A percentile compares a stretch with the other conserved stretches of the same genome.
phyloP scores from a whole-genome alignment of 2,113 vertebrate genomes.

The Oxyruncus cristatus region DNA sequence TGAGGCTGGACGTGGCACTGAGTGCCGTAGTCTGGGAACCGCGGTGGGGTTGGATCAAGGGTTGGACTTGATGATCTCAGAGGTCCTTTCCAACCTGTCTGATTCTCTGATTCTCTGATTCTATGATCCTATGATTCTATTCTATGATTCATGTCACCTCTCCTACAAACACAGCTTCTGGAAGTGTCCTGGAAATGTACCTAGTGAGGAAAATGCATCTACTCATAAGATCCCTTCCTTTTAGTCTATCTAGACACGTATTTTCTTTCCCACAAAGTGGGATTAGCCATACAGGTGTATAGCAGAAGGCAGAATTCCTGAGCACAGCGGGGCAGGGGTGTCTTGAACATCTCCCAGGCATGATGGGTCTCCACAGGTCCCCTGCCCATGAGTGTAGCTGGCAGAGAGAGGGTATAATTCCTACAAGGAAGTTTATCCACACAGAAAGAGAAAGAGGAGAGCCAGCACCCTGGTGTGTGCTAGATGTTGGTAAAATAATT shows the following conservation, averaged over 20 bases:
- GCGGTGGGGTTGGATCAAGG: no score
- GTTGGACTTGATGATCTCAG: no score
- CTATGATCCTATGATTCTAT: no score
- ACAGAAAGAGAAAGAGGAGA: background rate
- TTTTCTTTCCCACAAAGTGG: background rate
- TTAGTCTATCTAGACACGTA: background rate
- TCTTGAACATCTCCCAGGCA: background rate
- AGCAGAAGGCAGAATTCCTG: background rate
- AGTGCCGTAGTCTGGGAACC: no score
- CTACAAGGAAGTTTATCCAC: background rate
- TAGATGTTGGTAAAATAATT: background rate
- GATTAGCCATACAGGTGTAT: background rate
- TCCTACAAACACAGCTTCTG: background rate
- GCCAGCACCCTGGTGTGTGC: fast-evolving
- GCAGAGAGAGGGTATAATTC: background rate
- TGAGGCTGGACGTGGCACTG: no score
- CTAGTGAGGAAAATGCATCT: background rate
- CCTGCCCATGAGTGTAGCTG: background rate
- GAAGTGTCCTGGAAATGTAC: background rate
- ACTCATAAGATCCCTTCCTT: background rate
- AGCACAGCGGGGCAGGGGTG: background rate
- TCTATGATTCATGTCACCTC: background rate
- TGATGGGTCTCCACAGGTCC: background rate
- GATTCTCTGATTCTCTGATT: no score
- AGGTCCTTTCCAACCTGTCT: no score